Percentiles rank a stretch among this genome's conserved stretches.
phyloP scores from a whole-genome alignment of 2,888 invertebrate species.

The Drosophila ustulata region DNA sequence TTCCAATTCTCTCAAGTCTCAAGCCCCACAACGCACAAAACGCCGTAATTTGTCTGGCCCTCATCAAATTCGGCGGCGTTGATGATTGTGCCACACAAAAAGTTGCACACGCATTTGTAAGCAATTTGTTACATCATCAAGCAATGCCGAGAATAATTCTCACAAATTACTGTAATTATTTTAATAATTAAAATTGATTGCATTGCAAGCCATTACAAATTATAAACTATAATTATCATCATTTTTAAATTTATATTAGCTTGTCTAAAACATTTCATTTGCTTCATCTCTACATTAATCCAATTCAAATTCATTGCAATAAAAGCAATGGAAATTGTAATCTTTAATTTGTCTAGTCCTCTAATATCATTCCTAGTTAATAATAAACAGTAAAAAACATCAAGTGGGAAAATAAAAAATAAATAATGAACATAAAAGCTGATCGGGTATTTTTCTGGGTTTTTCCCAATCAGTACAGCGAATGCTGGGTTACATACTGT shows the following conservation, averaged over 20 bases:
- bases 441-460: too few species aligned
- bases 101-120: slow-evolving; percentile 33
- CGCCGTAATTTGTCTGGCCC: slow-evolving; percentile 64
- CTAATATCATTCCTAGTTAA: too few species aligned
- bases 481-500: too few species aligned
- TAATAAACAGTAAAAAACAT: too few species aligned
- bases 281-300: background rate
- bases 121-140: slow-evolving; percentile 32
- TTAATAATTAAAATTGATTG: background rate
- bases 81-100: slow-evolving; percentile 17
- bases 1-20: background rate
- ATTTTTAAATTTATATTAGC: background rate
- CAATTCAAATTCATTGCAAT: too few species aligned
- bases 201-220: background rate
- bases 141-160: slow-evolving; percentile 11
- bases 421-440: too few species aligned
- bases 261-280: background rate
- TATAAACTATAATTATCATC: too few species aligned
- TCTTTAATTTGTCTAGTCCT: too few species aligned
- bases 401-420: too few species aligned
- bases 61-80: slow-evolving; percentile 47
- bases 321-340: too few species aligned
- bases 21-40: slow-evolving; percentile 22
- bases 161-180: slow-evolving; percentile 5
- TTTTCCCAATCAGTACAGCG: too few species aligned